Base-by-base conservation (phyloP, 53 echinoderm and acorn worm species). In the Antedon mediterranea region DNA sequence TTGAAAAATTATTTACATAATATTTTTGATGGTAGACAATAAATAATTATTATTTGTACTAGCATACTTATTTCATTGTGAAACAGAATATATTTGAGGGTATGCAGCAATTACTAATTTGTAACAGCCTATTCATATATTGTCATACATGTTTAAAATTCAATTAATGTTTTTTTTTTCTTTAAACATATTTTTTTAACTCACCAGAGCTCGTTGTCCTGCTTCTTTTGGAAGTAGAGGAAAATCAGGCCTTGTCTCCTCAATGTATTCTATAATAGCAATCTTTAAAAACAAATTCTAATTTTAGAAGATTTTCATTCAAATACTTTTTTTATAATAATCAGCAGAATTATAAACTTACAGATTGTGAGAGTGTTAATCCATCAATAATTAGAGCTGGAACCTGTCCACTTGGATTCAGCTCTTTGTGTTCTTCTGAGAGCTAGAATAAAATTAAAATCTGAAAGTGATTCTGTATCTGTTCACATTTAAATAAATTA, bases 241-340 rank as follows among this genome's bases (percentile, higher is more conserved):
- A 8, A 79, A 37, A 7, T 28, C 88, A 20, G 32, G 77, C 71
- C 85, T 79, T 0, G 93, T 93, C 76, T 93, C 93, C 32, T 93
- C 93, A 4, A 93, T 74, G 74, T 93, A 93, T 74, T 93, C 93
- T 13, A 93, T 88, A 27, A 93, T 93, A 30, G 93, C 83, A 75
- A 90, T 84, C 93, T 93, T 79, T 18, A 75, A 43, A 57, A 57
- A 57, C n/a, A n/a, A n/a, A n/a, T n/a, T n/a, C n/a, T n/a, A n/a
- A 18, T 15, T 57, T 8, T 57, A 18, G 23, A 37, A 37, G 4
- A 4, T 37, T 37, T 37, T 37, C 11, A 37, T 57, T 57, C 9
- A 26, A 57, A 57, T 57, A 57, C 37, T 37, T 37, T 6, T n/a
- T n/a, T n/a, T n/a, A n/a, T n/a, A n/a, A n/a, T n/a, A n/a, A n/a